A percentile compares a stretch with the other conserved stretches of the same genome.
These are phyloP conservation scores for Orchesella cincta DNA, from an alignment of 1,140 invertebrate species.

Conservation along the genomic window DNA sequence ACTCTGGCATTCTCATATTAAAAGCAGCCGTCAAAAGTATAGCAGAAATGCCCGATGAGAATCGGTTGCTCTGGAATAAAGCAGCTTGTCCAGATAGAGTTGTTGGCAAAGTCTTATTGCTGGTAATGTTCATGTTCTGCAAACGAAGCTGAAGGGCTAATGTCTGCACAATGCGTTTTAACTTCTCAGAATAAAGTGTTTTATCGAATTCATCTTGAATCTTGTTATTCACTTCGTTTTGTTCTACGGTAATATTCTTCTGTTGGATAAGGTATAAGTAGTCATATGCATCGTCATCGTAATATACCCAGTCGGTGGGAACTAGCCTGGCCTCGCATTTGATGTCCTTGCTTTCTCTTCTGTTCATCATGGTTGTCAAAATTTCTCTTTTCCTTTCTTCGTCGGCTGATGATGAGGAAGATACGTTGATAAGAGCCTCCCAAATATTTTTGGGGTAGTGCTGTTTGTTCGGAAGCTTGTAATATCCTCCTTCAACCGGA, in stretches of 20 bases:
- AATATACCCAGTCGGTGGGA: background rate
- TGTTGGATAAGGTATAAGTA: background rate
- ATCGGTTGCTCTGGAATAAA: background rate
- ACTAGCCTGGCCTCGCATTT: background rate
- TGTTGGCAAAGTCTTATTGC: background rate
- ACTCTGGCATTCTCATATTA: background rate
- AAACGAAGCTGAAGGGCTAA: background rate
- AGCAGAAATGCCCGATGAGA: background rate
- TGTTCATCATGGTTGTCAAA: background rate
- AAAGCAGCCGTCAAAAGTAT: background rate
- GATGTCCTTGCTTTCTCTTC: background rate
- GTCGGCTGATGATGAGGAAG: no score
- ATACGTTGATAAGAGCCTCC: background rate
- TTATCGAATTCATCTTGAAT: no score
- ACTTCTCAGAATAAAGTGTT: background rate
- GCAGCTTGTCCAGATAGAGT: background rate
- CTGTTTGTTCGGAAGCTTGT: background rate
- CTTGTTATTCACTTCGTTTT: background rate
- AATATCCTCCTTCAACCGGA: background rate
- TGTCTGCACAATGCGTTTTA: background rate
- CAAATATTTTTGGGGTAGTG: slow-evolving; percentile 1
- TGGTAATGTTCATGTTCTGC: background rate
- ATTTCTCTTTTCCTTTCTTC: background rate
- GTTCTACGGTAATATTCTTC: background rate
- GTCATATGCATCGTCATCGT: background rate